phyloP scores from a whole-genome alignment of 2,113 vertebrate genomes.

The Cettia cetti region DNA sequence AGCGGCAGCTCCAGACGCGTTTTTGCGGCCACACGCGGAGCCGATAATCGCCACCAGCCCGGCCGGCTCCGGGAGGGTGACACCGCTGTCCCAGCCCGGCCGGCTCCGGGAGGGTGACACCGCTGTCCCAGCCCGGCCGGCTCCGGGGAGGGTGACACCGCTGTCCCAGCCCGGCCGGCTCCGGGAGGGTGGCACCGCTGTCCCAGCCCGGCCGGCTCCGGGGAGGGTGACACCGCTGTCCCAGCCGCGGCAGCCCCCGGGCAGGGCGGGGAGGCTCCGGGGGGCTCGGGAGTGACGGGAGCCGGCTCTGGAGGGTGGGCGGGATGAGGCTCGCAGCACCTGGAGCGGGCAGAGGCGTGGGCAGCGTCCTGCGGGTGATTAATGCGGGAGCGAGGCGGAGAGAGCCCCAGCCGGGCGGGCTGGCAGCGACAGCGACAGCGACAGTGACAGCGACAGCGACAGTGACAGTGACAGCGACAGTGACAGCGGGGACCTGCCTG shows the following conservation, averaged over 20 bases:
- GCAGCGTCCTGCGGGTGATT: neutral
- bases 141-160: neutral
- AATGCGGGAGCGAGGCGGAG: neutral
- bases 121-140: neutral
- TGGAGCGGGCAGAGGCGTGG: constrained; percentile 30
- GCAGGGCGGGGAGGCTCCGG: no score
- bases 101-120: no score
- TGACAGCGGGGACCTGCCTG: neutral
- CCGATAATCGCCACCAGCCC: neutral
- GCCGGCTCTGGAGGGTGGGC: neutral
- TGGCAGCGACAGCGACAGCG: neutral
- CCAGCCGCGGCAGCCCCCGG: no score
- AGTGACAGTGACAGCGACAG: neutral
- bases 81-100: neutral
- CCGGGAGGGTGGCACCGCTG: no score
- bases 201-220: no score
- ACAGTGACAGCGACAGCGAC: neutral
- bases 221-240: no score
- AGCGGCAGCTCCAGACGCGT: neutral
- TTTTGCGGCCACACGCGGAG: neutral
- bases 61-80: neutral
- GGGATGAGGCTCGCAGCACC: constrained; percentile 16
- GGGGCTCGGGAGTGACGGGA: no score
- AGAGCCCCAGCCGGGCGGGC: neutral
- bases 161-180: neutral